A percentile compares a stretch with the other conserved stretches of the same genome.
Evolutionary conservation across 2,797 vertebrate genomes (phyloP).

Genomic region (Emydoidea blandingii): DNA sequence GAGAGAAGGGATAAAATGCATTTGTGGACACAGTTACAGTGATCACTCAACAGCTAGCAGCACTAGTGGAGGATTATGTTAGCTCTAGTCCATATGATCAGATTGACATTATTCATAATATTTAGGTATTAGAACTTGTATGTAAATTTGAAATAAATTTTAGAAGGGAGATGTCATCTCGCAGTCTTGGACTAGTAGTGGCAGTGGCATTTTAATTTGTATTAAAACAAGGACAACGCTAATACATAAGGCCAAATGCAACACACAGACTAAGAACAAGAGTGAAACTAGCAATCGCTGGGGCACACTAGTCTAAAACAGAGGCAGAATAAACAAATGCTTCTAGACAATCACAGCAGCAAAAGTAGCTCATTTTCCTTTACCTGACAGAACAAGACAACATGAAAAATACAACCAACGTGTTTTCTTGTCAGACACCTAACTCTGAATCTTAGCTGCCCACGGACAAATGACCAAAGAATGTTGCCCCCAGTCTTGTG

Average conservation of each 20-base stretch:
- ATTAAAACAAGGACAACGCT: background rate
- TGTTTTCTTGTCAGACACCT: background rate
- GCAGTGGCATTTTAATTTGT: background rate
- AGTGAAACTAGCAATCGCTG: background rate
- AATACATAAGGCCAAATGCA: background rate
- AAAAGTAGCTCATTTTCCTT: background rate
- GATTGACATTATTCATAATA: background rate
- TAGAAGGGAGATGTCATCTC: background rate
- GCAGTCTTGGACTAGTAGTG: background rate
- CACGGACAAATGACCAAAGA: background rate
- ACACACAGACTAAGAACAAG: fast-evolving
- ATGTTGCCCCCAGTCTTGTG: background rate
- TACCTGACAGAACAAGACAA: background rate
- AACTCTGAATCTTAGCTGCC: background rate
- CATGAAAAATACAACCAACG: background rate
- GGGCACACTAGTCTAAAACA: too few species aligned
- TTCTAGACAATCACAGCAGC: background rate
- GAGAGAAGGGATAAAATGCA: background rate
- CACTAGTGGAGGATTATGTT: background rate
- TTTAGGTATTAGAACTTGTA: background rate
- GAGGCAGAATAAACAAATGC: too few species aligned
- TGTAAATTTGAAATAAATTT: background rate
- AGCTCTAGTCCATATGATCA: background rate
- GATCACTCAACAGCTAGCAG: background rate
- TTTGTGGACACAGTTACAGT: background rate